phyloP scores from a whole-genome alignment of 2,888 invertebrate genomes.

The Drosophila atripex region DNA sequence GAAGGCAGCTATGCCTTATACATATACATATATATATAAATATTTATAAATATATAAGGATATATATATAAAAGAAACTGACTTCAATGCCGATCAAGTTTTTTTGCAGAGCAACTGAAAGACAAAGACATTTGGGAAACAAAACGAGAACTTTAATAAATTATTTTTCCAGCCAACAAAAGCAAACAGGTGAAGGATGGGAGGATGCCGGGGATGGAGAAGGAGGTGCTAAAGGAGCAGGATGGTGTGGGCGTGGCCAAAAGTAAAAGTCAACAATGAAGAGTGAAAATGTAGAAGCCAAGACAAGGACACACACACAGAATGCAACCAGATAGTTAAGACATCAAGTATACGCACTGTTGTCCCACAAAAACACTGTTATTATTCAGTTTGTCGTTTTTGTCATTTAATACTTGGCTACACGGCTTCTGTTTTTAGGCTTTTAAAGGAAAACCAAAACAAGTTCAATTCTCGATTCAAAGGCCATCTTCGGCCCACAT shows the following conservation, averaged over 20 bases:
- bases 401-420: constrained; percentile 17
- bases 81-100: constrained; percentile 1
- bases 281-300: neutral
- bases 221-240: too few relatives aligned
- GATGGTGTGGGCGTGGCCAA: constrained; percentile 10
- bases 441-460: too few relatives aligned
- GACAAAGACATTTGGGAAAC: constrained; percentile 5
- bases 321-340: constrained; percentile 20
- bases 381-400: too few relatives aligned
- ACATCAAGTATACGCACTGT: constrained; percentile 48
- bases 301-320: neutral
- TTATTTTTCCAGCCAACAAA: constrained; percentile 41
- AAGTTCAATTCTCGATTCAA: too few relatives aligned
- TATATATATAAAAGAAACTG: neutral
- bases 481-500: too few relatives aligned
- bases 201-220: neutral
- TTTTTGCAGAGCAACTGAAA: constrained; percentile 13
- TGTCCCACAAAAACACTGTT: constrained; percentile 10
- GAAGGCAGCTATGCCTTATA: constrained; percentile 13
- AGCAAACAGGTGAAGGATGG: constrained; percentile 23
- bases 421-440: too few relatives aligned
- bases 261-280: constrained; percentile 20
- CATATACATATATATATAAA: neutral
- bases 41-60: too few relatives aligned
- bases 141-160: constrained; percentile 46